phyloP scores from a whole-genome alignment of 2,888 invertebrate genomes.

The Diaprepes abbreviatus region DNA sequence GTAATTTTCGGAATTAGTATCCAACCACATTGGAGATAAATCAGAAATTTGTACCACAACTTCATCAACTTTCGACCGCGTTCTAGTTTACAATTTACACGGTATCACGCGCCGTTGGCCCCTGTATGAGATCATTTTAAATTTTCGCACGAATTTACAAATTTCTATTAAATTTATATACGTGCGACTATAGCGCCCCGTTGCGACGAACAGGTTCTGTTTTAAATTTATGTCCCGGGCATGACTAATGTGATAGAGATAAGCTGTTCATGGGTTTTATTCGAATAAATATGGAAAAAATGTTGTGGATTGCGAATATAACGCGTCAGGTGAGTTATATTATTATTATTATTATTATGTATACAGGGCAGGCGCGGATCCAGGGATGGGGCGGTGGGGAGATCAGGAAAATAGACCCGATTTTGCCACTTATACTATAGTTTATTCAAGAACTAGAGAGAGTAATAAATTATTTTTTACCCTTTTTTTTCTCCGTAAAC shows the following conservation, averaged over 20 bases:
- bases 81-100: not conserved
- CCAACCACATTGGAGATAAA: constrained; percentile 25
- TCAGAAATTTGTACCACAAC: constrained; percentile 20
- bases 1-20: constrained; percentile 27
- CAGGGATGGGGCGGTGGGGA: too few relatives aligned
- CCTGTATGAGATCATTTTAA: constrained; percentile 13
- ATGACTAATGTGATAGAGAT: constrained; percentile 25
- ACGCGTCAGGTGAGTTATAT: not conserved
- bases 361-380: too few relatives aligned
- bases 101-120: constrained; percentile 16
- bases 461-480: too few relatives aligned
- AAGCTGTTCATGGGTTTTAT: constrained; percentile 20
- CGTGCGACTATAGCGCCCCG: constrained; percentile 16
- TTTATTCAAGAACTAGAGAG: too few relatives aligned
- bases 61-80: constrained; percentile 29
- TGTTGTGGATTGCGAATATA: not conserved
- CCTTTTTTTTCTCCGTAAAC: too few relatives aligned
- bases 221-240: constrained; percentile 17
- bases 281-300: constrained; percentile 23
- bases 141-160: constrained; percentile 22
- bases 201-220: constrained; percentile 27
- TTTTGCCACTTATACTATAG: too few relatives aligned
- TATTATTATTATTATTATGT: too few relatives aligned
- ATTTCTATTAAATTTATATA: constrained; percentile 24
- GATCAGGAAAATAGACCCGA: too few relatives aligned